A percentile compares a stretch with the other conserved stretches of the same genome.
phyloP scores from a whole-genome alignment of 2,797 vertebrate genomes.

The Sylvilagus floridanus region DNA sequence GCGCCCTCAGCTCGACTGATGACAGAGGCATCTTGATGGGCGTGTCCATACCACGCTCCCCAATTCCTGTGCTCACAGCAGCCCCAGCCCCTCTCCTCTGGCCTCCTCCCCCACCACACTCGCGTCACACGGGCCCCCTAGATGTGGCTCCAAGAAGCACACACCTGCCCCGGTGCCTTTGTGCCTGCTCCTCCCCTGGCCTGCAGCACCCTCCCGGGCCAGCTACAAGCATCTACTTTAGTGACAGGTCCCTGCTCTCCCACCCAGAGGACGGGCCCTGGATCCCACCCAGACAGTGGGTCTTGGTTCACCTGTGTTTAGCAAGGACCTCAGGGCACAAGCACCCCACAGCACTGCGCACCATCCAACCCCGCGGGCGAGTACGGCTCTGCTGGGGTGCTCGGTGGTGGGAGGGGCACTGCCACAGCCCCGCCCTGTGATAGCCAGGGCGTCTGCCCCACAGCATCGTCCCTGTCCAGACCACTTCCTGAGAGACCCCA shows the following conservation, averaged over 20 bases:
- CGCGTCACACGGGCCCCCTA: too few relatives aligned
- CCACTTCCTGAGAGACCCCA: not conserved
- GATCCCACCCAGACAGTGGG: not conserved
- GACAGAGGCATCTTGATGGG: not conserved
- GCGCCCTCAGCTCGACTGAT: too few relatives aligned
- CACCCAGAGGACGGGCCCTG: not conserved
- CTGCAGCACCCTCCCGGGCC: not conserved
- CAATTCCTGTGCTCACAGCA: not conserved
- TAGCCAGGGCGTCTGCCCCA: too few relatives aligned
- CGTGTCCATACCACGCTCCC: not conserved
- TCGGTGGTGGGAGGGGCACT: accelerated
- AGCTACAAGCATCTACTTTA: not conserved
- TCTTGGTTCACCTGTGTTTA: not conserved
- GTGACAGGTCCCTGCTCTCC: not conserved
- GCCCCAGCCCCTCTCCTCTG: accelerated
- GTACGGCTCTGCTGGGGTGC: not conserved
- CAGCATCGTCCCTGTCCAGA: not conserved
- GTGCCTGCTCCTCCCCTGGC: not conserved
- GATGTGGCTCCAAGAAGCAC: not conserved
- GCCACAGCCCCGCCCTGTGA: accelerated
- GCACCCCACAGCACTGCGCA: accelerated
- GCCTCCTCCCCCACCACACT: accelerated
- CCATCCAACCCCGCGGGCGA: not conserved
- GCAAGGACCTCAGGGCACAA: not conserved
- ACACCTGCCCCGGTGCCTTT: not conserved